Conservation (phyloP, 1,140 invertebrate genomes). For the Drosophila nikananu region DNA sequence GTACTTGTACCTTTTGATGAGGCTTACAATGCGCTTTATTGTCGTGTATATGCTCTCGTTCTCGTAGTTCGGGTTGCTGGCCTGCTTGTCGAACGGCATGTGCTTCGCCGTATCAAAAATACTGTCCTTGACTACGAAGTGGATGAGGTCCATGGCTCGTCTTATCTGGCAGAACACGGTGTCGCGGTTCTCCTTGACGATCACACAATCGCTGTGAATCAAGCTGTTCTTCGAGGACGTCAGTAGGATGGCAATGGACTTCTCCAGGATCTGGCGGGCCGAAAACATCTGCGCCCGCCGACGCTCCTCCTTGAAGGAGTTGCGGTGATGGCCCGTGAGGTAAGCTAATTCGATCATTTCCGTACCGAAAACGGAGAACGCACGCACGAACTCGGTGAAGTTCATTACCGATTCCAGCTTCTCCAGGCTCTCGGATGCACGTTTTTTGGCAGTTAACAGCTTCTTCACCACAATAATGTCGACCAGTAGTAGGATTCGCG, state of each 20-base stretch:
- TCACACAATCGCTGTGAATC: slow-evolving; percentile 96
- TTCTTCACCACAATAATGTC: slow-evolving; percentile 99
- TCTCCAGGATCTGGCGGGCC: slow-evolving; percentile 96
- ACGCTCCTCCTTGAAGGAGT: slow-evolving; percentile 97
- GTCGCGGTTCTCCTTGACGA: slow-evolving; percentile 97
- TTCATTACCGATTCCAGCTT: slow-evolving; percentile 97
- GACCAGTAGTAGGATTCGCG: slow-evolving; percentile 98
- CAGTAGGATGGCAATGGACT: slow-evolving; percentile 98
- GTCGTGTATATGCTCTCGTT: slow-evolving; percentile 91
- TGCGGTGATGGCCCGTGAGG: slow-evolving; percentile 93
- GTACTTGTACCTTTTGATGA: slow-evolving; percentile 90
- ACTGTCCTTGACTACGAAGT: slow-evolving; percentile 98
- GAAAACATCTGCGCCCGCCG: slow-evolving; percentile 97
- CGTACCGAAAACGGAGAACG: slow-evolving; percentile 98
- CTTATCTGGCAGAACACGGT: slow-evolving; percentile 99
- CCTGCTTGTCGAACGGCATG: slow-evolving; percentile 83
- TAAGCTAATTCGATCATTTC: slow-evolving; percentile 99
- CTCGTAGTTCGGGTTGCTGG: slow-evolving; percentile 69
- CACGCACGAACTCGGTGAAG: slow-evolving; percentile 99
- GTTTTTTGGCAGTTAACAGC: slow-evolving; percentile 97
- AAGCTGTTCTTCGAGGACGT: slow-evolving; percentile 98
- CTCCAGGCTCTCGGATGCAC: slow-evolving; percentile 94
- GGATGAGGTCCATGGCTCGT: slow-evolving; percentile 98
- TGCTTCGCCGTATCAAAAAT: slow-evolving; percentile 87
- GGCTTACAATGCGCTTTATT: slow-evolving; percentile 93